phyloP scores from a whole-genome alignment of 2,888 invertebrate species.

The Chrysolina americana region DNA sequence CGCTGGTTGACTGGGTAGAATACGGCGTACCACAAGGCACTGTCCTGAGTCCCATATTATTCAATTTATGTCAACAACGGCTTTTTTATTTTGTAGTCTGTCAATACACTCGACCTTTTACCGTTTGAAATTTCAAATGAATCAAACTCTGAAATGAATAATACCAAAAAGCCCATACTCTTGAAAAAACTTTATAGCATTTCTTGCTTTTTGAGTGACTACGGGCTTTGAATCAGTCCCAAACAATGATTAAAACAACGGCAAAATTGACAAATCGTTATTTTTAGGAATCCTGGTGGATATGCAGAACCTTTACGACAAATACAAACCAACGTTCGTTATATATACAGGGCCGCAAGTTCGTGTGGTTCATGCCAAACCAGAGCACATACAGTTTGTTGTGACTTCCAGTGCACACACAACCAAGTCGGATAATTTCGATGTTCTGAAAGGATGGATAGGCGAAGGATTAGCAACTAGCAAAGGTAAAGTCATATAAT shows the following conservation, averaged over 20 bases:
- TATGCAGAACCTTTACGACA: constrained; percentile 26
- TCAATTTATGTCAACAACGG: no score
- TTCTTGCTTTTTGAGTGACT: no score
- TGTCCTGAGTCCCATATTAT: no score
- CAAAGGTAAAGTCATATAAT: constrained; percentile 3
- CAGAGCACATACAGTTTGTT: constrained; percentile 21
- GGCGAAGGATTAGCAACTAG: constrained; percentile 27
- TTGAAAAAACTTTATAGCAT: no score
- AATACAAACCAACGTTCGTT: constrained; percentile 29
- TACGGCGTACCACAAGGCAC: no score
- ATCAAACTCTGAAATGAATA: no score
- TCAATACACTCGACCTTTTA: no score
- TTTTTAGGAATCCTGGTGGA: constrained; percentile 26
- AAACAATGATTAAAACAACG: background rate
- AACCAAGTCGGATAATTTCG: constrained; percentile 26
- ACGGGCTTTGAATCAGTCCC: background rate
- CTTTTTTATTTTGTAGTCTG: no score
- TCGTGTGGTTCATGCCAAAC: constrained; percentile 19
- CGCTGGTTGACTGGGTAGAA: no score
- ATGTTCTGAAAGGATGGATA: constrained; percentile 26
- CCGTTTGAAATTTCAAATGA: no score
- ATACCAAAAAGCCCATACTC: no score
- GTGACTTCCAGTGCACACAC: constrained; percentile 24
- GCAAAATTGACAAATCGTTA: background rate
- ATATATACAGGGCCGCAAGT: constrained; percentile 28